Conservation (phyloP, 2,888 invertebrate species). For the Lithophane semibrunnea region DNA sequence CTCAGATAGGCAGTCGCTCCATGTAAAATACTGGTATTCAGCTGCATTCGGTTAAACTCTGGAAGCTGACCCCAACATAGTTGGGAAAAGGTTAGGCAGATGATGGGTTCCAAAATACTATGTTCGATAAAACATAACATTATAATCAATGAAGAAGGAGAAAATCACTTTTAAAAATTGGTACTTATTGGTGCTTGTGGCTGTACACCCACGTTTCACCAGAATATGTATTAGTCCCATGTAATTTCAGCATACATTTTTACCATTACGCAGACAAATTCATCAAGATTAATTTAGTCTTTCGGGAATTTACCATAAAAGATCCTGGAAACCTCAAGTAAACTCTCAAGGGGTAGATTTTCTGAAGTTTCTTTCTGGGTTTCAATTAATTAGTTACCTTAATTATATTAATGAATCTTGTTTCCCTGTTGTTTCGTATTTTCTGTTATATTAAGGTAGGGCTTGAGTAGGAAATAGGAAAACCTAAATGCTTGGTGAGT, state of each 20-base stretch:
- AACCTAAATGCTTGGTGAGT: not conserved
- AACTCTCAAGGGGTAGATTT: conserved; percentile 28
- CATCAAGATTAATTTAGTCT: conserved; percentile 12
- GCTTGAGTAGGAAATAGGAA: not conserved
- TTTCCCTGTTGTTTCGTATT: conserved; percentile 22
- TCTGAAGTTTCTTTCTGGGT: conserved; percentile 10
- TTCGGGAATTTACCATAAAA: not conserved
- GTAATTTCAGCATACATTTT: not conserved
- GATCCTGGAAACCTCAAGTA: not conserved
- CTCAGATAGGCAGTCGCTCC: too few species aligned
- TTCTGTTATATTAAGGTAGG: not conserved
- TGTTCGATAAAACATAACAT: too few species aligned
- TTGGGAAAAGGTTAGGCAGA: too few species aligned
- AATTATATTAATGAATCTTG: conserved; percentile 22
- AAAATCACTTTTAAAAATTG: too few species aligned
- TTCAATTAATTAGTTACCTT: conserved; percentile 34
- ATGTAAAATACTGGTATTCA: too few species aligned
- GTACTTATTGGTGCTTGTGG: too few species aligned
- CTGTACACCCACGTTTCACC: too few species aligned
- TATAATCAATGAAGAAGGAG: too few species aligned
- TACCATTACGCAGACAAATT: not conserved
- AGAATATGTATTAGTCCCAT: not conserved
- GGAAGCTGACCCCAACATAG: too few species aligned
- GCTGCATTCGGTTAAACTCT: too few species aligned
- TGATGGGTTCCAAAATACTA: too few species aligned